Evolutionary conservation across 2,113 vertebrate genomes (phyloP), one percentile per base, ranked within the genome.

Genomic region (Hyperopisus bebe): DNA sequence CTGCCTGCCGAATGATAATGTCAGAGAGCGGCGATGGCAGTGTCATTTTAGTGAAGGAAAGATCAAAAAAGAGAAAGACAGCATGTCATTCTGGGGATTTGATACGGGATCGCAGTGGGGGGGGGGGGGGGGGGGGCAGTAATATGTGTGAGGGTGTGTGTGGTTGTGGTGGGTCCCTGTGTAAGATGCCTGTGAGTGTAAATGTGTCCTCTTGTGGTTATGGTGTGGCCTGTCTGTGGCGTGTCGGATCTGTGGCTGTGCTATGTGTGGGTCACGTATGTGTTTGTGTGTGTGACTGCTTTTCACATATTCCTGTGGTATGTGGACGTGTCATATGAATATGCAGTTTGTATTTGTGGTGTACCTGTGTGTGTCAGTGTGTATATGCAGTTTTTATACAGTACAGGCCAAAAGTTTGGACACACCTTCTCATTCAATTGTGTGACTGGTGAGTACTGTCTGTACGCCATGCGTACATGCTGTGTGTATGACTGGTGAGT

Each of bases 1-100:
- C 92, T 88, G 92, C 89, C 92, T 91, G 95, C 91, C 91, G 95
- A 96, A 94, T 95, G 95, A 96, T 95, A 96, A 95, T 95, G 96
- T 96, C 96, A 96, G 94, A 94, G 92, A 92, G 92, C 93, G 89
- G 93, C 96, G 96, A 97, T 96, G 96, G 93, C 91, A 92, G 95
- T 96, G 96, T 96, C 96, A 95, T 94, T 95, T 95, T 95, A 95
- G 95, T 93, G 94, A 95, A 93, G 91, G 92, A 91, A 89, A 93
- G 94, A 96, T 95, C 94, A 96, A 94, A 96, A 95, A 94, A 94
- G 92, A 93, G 91, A 93, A 94, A 94, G 95, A 94, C 95, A 95
- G 94, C 93, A 87, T 96, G 95, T 96, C 95, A 94, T 95, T 95
- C 96, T 95, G 95, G 94, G 95, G 95, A 95, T 96, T 96, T 96